phyloP scores from a whole-genome alignment of 2,113 vertebrate genomes.

The Cyanoliseus patagonus region DNA sequence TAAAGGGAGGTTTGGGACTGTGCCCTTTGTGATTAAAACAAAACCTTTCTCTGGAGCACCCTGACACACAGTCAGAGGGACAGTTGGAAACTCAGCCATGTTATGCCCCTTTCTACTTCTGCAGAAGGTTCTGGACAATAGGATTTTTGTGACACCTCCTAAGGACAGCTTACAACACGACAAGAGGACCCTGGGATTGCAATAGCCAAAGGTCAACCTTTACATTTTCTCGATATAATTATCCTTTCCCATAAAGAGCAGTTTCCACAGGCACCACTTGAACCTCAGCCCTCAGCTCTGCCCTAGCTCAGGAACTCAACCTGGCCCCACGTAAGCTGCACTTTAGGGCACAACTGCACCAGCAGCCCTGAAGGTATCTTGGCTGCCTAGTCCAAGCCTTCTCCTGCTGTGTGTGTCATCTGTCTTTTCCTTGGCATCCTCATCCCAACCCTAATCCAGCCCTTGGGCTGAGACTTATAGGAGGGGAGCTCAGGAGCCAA shows the following conservation, averaged over 20 bases:
- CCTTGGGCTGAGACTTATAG: not conserved
- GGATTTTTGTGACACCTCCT: not conserved
- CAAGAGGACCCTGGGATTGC: not conserved
- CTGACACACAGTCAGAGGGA: not conserved
- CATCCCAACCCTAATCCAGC: not conserved
- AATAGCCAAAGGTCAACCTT: not conserved
- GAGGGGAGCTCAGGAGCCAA: not conserved
- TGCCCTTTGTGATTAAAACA: not conserved
- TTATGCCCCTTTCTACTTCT: not conserved
- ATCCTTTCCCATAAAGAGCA: not conserved
- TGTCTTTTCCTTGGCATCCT: not conserved
- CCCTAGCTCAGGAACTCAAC: not conserved
- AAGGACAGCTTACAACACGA: not conserved
- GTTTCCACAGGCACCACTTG: not conserved
- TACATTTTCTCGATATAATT: not conserved
- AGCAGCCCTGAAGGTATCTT: not conserved
- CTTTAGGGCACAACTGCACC: not conserved
- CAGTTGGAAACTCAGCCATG: not conserved
- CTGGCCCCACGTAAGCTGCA: accelerated
- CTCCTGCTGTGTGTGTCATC: not conserved
- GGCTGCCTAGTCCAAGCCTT: not conserved
- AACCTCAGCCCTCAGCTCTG: not conserved
- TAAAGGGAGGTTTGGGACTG: not conserved
- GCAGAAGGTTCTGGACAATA: not conserved
- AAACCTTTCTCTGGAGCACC: not conserved